A percentile compares a stretch with the other conserved stretches of the same genome.
phyloP scores from a whole-genome alignment of 2,113 vertebrate species.

The Plecturocebus donacophilus region DNA sequence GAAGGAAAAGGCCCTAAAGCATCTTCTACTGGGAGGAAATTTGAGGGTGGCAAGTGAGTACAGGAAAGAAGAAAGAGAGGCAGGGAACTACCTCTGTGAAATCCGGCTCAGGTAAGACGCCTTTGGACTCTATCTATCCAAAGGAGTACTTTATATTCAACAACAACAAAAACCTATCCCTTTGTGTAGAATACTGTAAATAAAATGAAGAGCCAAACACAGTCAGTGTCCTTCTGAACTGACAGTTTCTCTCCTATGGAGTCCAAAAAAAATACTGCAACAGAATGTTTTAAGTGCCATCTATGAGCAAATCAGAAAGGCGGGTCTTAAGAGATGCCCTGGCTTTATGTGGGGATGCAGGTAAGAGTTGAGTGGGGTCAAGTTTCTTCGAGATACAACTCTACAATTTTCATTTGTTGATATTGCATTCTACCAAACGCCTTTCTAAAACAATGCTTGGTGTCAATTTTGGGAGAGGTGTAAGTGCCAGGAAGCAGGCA shows the following conservation, averaged over 20 bases:
- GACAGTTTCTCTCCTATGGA: not conserved
- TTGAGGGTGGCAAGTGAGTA: not conserved
- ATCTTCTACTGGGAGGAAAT: not conserved
- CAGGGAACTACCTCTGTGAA: not conserved
- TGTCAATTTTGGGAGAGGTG: not conserved
- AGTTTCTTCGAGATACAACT: not conserved
- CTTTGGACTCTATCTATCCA: not conserved
- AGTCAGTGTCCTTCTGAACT: not conserved
- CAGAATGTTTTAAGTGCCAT: not conserved
- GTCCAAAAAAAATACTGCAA: not conserved
- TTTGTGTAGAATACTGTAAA: not conserved
- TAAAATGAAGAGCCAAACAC: not conserved
- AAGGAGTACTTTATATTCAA: not conserved
- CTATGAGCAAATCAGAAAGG: not conserved
- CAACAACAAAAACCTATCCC: not conserved
- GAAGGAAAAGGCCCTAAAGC: not conserved
- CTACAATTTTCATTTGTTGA: not conserved
- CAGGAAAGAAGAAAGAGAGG: not conserved
- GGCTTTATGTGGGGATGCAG: not conserved
- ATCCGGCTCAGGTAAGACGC: not conserved
- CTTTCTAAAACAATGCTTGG: slow-evolving; percentile 1
- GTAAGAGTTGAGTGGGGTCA: too few relatives aligned
- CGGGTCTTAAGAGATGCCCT: not conserved
- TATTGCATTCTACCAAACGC: not conserved
- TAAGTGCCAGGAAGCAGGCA: not conserved